These are phyloP conservation scores for Leucozona laternaria DNA, from an alignment of 2,888 invertebrate genomes.

Conservation along the genomic window DNA sequence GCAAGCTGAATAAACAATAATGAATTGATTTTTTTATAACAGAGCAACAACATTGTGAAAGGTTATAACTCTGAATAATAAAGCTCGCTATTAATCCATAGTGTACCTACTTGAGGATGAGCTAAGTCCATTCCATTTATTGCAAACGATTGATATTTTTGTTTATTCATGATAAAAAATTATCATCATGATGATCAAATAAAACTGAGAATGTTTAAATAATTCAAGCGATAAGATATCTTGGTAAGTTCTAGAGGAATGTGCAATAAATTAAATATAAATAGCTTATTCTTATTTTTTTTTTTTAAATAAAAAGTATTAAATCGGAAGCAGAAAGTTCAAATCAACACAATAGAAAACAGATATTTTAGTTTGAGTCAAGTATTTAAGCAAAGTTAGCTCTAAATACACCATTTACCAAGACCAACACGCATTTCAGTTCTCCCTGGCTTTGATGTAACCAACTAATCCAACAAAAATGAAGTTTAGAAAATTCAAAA, in stretches of 20 bases:
- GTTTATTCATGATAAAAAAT: conserved; percentile 12
- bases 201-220: neutral
- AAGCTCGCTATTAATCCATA: conserved; percentile 9
- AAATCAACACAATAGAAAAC: no score
- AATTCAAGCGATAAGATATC: neutral
- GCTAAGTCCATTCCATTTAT: conserved; percentile 31
- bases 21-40: neutral
- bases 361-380: no score
- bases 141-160: conserved; percentile 37
- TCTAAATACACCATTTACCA: no score
- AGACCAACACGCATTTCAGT: no score
- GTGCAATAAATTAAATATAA: neutral
- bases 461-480: no score
- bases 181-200: neutral
- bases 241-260: neutral
- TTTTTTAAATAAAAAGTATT: no score
- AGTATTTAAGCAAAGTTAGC: no score
- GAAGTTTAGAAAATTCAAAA: no score
- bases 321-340: no score
- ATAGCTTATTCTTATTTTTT: no score
- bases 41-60: neutral
- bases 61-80: neutral
- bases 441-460: no score
- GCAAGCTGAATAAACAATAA: neutral
- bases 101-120: neutral